Evolutionary conservation across 2,113 vertebrate species (phyloP), one percentile per base, ranked within the genome.

Genomic region (Girardinichthys multiradiatus): DNA sequence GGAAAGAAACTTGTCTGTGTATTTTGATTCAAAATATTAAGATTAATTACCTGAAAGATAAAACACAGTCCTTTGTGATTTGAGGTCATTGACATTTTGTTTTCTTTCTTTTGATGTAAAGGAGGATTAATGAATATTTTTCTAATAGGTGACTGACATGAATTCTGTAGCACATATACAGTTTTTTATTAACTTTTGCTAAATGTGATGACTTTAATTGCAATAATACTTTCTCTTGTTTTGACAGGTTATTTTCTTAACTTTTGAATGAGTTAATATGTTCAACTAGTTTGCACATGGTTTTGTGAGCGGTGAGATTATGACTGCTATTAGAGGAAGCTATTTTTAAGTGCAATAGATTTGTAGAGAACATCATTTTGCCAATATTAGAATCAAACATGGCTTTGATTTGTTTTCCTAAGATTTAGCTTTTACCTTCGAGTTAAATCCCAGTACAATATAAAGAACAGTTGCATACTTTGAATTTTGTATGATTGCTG

Each of bases 331-430:
- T 57, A 84, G 86, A 64, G 86, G 80, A 88, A 57, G 84, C 72
- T 89, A 91, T 91, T 91, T 92, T 89, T 83, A 88, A 83, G 87
- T 92, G 91, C 89, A 93, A 83, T 90, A 86, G 87, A 89, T 92
- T 93, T 90, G 61, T 88, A 92, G 86, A 77, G 77, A 85, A 83
- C 69, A 57, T 70, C 19, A n/a, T 80, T 88, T 79, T 80, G 73
- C 78, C 77, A 76, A 81, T 72, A 65, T 66, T 69, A 1, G 68
- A 89, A 60, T 80, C 71, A 72, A 70, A 72, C 70, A 72, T 45
- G 61, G 35, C 64, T 88, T 86, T 72, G 58, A 82, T 86, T 71
- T 61, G 87, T 87, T 74, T 84, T 70, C 12, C 21, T 79, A 74
- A 82, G 19, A 81, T 76, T 85, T 63, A 77, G 45, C 48, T 57